These are phyloP conservation scores for Drosophila meridiana DNA, from an alignment of 2,888 invertebrate species.

Conservation along the genomic window DNA sequence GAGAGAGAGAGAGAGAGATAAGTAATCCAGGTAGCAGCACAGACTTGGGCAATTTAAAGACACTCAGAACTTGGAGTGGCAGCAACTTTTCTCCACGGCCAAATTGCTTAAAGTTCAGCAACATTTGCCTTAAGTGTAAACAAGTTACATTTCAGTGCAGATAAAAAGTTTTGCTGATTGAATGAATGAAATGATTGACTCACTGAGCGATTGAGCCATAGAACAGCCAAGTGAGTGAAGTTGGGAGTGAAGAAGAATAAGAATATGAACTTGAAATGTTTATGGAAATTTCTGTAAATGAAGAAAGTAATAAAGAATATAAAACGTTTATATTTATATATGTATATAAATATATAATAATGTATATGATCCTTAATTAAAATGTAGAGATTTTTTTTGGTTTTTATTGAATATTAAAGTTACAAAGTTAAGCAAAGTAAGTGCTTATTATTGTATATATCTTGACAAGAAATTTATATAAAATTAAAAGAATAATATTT, in stretches of 20 bases:
- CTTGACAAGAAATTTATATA: no score
- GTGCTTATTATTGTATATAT: no score
- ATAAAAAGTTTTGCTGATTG: conserved; percentile 7
- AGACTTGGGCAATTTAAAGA: conserved; percentile 26
- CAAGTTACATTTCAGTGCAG: conserved; percentile 1
- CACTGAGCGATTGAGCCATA: neutral
- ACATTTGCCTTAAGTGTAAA: neutral
- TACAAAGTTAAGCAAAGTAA: neutral
- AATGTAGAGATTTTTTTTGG: neutral
- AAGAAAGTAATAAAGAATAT: neutral
- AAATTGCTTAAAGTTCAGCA: conserved; percentile 4
- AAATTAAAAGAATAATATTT: no score
- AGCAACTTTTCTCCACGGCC: conserved; percentile 1
- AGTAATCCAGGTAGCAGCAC: conserved; percentile 42
- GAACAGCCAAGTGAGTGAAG: neutral
- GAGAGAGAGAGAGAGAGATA: conserved; percentile 12
- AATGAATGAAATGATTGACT: neutral
- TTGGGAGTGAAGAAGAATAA: neutral
- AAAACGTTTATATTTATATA: neutral
- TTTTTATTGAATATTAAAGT: neutral
- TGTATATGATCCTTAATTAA: neutral
- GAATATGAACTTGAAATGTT: neutral
- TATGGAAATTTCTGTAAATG: neutral
- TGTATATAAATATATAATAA: neutral
- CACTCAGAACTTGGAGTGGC: conserved; percentile 21